Conservation (phyloP, 2,888 invertebrate genomes). For the Antheraea assamensis region DNA sequence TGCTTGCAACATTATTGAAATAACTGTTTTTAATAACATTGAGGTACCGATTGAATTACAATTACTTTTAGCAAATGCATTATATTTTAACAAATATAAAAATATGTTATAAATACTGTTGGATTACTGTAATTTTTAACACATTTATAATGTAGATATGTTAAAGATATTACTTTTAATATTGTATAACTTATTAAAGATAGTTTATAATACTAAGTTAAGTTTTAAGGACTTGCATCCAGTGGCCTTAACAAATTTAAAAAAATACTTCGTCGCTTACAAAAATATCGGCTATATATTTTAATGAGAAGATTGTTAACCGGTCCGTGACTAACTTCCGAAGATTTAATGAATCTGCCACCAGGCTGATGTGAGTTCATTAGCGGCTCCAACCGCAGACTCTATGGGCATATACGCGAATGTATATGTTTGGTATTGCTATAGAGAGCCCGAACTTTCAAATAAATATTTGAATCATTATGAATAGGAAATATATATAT, state of each 20-base stretch:
- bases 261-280: neutral
- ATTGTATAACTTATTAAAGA: too few relatives aligned
- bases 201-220: too few relatives aligned
- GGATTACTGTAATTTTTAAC: too few relatives aligned
- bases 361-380: constrained; percentile 50
- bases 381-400: constrained; percentile 49
- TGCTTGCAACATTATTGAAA: neutral
- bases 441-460: neutral
- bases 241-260: too few relatives aligned
- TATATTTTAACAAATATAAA: too few relatives aligned
- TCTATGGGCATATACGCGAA: constrained; percentile 24
- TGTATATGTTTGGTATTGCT: neutral
- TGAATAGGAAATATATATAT: neutral
- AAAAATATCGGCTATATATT: constrained; percentile 33
- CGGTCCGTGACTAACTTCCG: constrained; percentile 48
- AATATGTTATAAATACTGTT: too few relatives aligned
- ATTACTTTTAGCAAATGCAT: too few relatives aligned
- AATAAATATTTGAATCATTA: neutral
- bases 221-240: too few relatives aligned
- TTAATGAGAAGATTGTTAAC: constrained; percentile 45
- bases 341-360: constrained; percentile 62
- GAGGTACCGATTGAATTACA: too few relatives aligned
- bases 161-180: too few relatives aligned
- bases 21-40: too few relatives aligned
- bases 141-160: too few relatives aligned